A percentile compares a stretch with the other conserved stretches of the same genome.
Conservation (phyloP, 1,140 invertebrate genomes). For the Gryon sp. region DNA sequence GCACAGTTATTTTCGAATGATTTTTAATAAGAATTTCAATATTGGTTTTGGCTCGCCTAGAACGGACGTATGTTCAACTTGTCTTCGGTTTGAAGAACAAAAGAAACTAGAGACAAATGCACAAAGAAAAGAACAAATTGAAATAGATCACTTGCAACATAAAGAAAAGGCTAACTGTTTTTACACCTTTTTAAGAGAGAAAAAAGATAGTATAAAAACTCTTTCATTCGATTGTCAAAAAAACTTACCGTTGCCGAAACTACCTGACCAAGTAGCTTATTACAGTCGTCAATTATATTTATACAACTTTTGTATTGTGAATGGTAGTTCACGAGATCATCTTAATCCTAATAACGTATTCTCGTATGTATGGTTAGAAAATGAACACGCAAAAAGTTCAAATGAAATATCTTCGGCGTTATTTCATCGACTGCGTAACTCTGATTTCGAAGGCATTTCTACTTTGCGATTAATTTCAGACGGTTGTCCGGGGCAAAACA, state of each 20-base stretch:
- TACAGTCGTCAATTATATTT: slow-evolving; percentile 15
- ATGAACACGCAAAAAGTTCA: slow-evolving; percentile 4
- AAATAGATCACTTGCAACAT: not conserved
- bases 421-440: not conserved
- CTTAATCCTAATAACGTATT: slow-evolving; percentile 6
- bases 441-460: not conserved
- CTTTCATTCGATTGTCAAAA: slow-evolving; percentile 11
- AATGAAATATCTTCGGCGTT: slow-evolving; percentile 13
- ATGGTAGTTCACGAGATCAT: not conserved
- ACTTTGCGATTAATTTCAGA: slow-evolving; percentile 13
- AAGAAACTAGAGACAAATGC: not conserved
- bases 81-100: slow-evolving; percentile 4
- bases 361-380: slow-evolving; percentile 12
- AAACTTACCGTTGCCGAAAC: slow-evolving; percentile 5
- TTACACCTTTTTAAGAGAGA: slow-evolving; percentile 2
- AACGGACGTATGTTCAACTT: slow-evolving; percentile 11
- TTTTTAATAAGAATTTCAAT: slow-evolving; percentile 11
- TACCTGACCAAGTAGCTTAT: no score
- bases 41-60: slow-evolving; percentile 12
- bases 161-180: slow-evolving; percentile 5
- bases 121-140: not conserved
- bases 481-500: slow-evolving; percentile 9
- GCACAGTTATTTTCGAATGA: slow-evolving; percentile 6
- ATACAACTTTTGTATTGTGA: slow-evolving; percentile 15
- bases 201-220: not conserved